phyloP scores from a whole-genome alignment of 2,888 invertebrate species.

The Caradrina clavipalpis region DNA sequence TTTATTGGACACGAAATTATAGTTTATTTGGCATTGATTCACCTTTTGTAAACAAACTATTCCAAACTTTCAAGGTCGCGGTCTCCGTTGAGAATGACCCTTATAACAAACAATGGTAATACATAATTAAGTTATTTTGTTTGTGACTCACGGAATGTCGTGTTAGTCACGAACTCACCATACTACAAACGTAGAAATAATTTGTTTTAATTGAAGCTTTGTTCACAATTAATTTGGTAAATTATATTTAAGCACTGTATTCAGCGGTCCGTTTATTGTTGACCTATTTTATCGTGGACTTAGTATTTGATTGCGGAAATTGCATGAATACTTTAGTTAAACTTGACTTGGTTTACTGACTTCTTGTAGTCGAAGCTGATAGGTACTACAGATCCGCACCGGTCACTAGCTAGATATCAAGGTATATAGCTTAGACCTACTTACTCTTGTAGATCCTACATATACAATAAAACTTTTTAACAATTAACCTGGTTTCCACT shows the following conservation, averaged over 20 bases:
- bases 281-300: too few relatives aligned
- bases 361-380: too few relatives aligned
- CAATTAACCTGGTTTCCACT: too few relatives aligned
- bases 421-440: too few relatives aligned
- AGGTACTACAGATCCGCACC: too few relatives aligned
- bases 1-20: not conserved
- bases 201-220: slow-evolving; percentile 16
- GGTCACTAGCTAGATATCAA: too few relatives aligned
- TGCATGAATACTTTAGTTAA: too few relatives aligned
- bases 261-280: not conserved
- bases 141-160: slow-evolving; percentile 1
- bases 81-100: slow-evolving; percentile 5
- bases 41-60: slow-evolving; percentile 18
- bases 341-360: too few relatives aligned
- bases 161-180: slow-evolving; percentile 44
- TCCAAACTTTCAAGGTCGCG: slow-evolving; percentile 23
- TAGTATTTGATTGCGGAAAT: too few relatives aligned
- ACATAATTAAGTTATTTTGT: slow-evolving; percentile 31
- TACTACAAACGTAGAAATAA: not conserved
- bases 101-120: not conserved
- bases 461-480: too few relatives aligned
- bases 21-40: not conserved
- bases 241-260: too few relatives aligned
- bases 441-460: too few relatives aligned
- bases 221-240: slow-evolving; percentile 1